Evolutionary conservation across 2,113 vertebrate genomes (phyloP).

Genomic region (Holacanthus passer): DNA sequence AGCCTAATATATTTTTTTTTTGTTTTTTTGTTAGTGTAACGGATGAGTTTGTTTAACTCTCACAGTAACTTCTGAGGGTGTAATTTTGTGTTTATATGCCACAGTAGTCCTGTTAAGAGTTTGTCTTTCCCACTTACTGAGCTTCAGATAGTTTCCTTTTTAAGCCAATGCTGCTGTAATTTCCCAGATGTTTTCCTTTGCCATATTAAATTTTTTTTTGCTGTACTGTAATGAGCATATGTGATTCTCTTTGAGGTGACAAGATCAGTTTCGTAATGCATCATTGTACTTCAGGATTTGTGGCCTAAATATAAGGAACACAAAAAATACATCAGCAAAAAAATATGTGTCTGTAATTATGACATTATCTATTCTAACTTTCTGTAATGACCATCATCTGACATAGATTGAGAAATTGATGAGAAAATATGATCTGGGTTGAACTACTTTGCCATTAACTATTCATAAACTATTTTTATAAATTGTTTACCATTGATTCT

Average conservation of each 20-base stretch:
- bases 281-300: too few species aligned
- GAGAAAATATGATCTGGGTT: neutral
- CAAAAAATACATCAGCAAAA: too few species aligned
- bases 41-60: neutral
- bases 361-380: neutral
- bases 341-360: too few species aligned
- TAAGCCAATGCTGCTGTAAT: neutral
- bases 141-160: conserved; percentile 10
- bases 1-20: neutral
- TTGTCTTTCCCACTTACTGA: neutral
- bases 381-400: neutral
- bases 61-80: neutral
- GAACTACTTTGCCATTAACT: too few species aligned
- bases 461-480: too few species aligned
- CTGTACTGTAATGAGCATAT: neutral
- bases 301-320: too few species aligned
- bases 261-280: too few species aligned
- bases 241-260: neutral
- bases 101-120: neutral
- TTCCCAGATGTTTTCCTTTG: conserved; percentile 3
- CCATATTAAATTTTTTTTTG: neutral
- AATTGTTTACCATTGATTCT: too few species aligned
- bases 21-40: neutral
- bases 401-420: neutral
- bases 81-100: neutral